Conservation (phyloP, 1,140 invertebrate genomes). For the Trachymyrmex septentrionalis region DNA sequence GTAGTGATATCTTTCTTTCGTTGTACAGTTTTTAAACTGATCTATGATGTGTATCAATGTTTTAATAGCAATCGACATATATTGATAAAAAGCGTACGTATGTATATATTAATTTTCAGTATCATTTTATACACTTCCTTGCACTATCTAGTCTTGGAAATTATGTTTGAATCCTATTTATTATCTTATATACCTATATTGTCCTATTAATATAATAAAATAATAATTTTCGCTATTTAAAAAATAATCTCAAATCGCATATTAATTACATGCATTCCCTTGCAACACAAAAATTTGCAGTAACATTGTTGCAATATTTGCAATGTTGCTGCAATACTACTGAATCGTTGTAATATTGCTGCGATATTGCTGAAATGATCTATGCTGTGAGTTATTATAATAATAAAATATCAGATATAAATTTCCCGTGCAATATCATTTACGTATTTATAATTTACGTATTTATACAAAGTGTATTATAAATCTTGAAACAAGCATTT, state of each 20-base stretch:
- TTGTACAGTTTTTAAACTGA: background rate
- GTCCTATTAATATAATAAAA: background rate
- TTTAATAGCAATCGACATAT: background rate
- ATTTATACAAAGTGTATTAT: background rate
- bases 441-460: background rate
- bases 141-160: background rate
- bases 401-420: background rate
- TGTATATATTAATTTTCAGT: background rate
- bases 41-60: background rate
- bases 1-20: background rate
- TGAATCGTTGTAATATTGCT: no score
- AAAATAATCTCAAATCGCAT: background rate
- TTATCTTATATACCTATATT: background rate
- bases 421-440: background rate
- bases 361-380: no score
- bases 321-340: no score
- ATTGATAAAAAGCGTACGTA: background rate
- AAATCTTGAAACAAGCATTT: background rate
- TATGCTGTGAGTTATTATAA: background rate
- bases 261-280: background rate
- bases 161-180: background rate
- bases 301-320: no score
- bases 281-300: no score
- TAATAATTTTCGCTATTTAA: background rate
- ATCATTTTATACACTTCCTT: background rate